Evolutionary conservation across 2,113 vertebrate genomes (phyloP), one percentile per base, ranked within the genome.

Genomic region (Podocnemis expansa): DNA sequence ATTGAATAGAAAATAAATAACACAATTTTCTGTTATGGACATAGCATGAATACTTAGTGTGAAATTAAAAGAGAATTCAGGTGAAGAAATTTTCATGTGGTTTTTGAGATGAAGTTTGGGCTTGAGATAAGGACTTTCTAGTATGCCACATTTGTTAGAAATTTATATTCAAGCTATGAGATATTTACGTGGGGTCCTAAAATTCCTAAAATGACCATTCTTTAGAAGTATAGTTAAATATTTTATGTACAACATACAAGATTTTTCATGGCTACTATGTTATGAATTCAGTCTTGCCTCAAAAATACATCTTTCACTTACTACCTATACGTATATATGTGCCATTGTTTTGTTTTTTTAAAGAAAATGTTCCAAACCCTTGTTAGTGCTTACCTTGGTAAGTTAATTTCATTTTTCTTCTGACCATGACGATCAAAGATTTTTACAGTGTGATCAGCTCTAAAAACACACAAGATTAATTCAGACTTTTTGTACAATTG

Each of bases 351-450:
- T n/a, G n/a, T 2, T 29, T 34, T 90, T 89, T 84, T 47, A 67
- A 85, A 89, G 10, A 93, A 87, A 86, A 95, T 19, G 51, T 60
- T 83, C 81, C 79, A 88, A 41, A 93, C 29, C 31, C 25, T 84
- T 84, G 10, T 89, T 22, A 94, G 22, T 94, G 98, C 98, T 97
- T 97, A 99, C 99, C 99, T 99, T 22, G 99, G 97, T 81, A 99
- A 98, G 80, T 63, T 98, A 94, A 99, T 98, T 97, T 99, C 99
- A 97, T 99, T 98, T 98, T 95, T 99, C 97, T 98, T 99, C 95
- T 99, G 98, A 90, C 99, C 99, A 98, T 99, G 99, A 58, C 99
- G 98, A 98, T 99, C 99, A 98, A 99, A 99, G 95, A 99, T 99
- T 98, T 99, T 99, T 91, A 99, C 98, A n/a, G 96, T 95, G 95